Evolutionary conservation across 2,888 invertebrate genomes (phyloP).

Genomic region (Agrotis exclamationis): DNA sequence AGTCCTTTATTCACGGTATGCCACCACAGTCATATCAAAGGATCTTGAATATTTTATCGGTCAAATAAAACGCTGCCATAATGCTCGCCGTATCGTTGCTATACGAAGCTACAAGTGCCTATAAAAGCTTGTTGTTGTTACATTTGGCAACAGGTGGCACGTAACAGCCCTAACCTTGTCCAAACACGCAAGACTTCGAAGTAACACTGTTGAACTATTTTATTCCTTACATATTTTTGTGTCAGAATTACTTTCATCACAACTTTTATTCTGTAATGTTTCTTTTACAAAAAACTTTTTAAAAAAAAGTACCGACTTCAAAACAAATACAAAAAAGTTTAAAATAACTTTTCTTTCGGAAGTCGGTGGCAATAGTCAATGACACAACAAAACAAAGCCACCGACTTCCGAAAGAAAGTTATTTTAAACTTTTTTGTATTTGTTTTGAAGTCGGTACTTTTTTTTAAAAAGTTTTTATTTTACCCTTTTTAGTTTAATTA

Average conservation of each 20-base stretch:
- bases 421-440: too few relatives aligned
- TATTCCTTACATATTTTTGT: conserved; percentile 33
- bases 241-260: conserved; percentile 2
- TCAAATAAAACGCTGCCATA: conserved; percentile 44
- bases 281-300: too few relatives aligned
- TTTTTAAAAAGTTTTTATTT: too few relatives aligned
- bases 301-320: too few relatives aligned
- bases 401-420: too few relatives aligned
- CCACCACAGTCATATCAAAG: neutral
- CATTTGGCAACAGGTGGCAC: conserved; percentile 62
- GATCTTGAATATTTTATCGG: conserved; percentile 43
- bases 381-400: too few relatives aligned
- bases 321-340: too few relatives aligned
- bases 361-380: too few relatives aligned
- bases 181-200: conserved; percentile 53
- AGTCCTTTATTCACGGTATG: neutral
- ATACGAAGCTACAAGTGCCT: conserved; percentile 58
- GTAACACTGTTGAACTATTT: conserved; percentile 48
- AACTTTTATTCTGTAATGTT: too few relatives aligned
- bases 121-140: conserved; percentile 56
- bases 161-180: conserved; percentile 51
- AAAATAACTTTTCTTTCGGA: too few relatives aligned
- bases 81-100: conserved; percentile 22
- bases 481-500: too few relatives aligned
- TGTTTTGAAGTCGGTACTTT: too few relatives aligned